Percentiles rank a stretch among this genome's conserved stretches.
Evolutionary conservation across 2,797 vertebrate genomes (phyloP).

Genomic region (Basileuterus tristriatus): DNA sequence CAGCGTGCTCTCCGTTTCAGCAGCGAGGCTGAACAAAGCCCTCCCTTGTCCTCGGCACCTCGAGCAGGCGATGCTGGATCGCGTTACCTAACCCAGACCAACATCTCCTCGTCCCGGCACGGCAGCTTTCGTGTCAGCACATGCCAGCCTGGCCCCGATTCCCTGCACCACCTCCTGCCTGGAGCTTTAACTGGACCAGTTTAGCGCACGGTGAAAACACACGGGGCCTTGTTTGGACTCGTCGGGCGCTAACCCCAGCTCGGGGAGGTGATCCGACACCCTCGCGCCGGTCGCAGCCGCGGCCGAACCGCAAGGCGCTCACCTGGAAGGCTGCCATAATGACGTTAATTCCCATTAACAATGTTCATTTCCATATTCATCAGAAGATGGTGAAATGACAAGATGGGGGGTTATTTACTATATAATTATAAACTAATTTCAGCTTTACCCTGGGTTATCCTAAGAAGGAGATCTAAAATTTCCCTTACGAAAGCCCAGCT

Average conservation of each 20-base stretch:
- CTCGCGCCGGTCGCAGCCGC: background rate
- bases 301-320: background rate
- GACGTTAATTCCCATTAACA: constrained; percentile 27
- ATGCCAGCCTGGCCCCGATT: constrained; percentile 30
- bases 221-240: constrained; percentile 7
- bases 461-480: constrained; percentile 55
- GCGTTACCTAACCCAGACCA: constrained; percentile 26
- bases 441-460: constrained; percentile 31
- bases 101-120: background rate
- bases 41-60: constrained; percentile 39
- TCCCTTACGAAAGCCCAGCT: constrained; percentile 38
- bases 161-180: constrained; percentile 19
- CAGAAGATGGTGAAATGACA: constrained; percentile 38
- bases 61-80: background rate
- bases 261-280: constrained; percentile 25
- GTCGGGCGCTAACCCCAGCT: background rate
- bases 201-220: background rate
- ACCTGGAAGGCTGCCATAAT: constrained; percentile 23
- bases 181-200: constrained; percentile 16
- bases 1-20: background rate
- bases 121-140: constrained; percentile 46
- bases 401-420: constrained; percentile 24
- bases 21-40: constrained; percentile 30
- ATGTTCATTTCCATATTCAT: constrained; percentile 46
- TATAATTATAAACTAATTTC: constrained; percentile 48